Conservation (phyloP, 2,888 invertebrate species). For the Himalopsyche japonica region DNA sequence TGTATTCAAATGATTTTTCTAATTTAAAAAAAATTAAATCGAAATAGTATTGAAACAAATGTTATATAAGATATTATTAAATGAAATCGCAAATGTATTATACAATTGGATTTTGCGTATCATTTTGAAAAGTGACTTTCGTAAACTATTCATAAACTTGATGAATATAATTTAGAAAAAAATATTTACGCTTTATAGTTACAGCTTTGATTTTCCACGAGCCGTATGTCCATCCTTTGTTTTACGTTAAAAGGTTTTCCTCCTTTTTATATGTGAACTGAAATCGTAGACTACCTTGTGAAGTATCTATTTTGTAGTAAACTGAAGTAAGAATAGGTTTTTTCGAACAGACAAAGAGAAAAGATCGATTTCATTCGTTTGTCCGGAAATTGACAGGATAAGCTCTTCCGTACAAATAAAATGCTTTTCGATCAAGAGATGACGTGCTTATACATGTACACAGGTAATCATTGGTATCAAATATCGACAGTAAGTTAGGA, state of each 20-base stretch:
- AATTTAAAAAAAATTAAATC: no score
- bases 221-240: neutral
- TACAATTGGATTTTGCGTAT: no score
- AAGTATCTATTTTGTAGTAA: neutral
- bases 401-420: slow-evolving; percentile 29
- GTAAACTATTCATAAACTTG: neutral
- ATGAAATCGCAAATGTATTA: no score
- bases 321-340: slow-evolving; percentile 14
- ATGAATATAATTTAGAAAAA: neutral
- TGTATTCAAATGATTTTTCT: no score
- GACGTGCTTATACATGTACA: slow-evolving; percentile 1
- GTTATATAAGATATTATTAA: no score
- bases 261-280: neutral
- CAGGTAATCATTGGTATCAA: neutral
- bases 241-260: slow-evolving; percentile 2
- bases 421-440: neutral
- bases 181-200: neutral
- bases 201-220: neutral
- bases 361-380: slow-evolving; percentile 29
- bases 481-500: no score
- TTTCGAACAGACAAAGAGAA: slow-evolving; percentile 9
- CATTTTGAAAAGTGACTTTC: no score
- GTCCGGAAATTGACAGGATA: slow-evolving; percentile 37
- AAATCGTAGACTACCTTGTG: neutral
- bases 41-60: no score